Evolutionary conservation across 2,113 vertebrate genomes (phyloP).

Genomic region (Heterochromis multidens): DNA sequence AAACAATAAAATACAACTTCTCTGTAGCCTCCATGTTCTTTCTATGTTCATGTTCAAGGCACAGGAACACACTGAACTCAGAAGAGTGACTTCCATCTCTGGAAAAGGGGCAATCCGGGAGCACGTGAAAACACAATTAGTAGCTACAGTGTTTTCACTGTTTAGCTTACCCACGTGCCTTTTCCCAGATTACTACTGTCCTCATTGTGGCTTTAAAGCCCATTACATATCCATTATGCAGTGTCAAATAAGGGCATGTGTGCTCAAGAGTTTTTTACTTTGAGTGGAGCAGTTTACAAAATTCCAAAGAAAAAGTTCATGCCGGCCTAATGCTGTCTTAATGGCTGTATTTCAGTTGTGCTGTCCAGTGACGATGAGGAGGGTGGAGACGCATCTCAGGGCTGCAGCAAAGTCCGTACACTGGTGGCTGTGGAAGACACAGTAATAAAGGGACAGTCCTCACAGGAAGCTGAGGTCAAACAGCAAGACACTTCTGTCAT

Average conservation of each 20-base stretch:
- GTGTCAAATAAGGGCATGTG: not conserved
- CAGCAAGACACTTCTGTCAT: not conserved
- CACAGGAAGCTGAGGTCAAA: not conserved
- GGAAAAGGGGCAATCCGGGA: not conserved
- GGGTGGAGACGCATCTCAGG: not conserved
- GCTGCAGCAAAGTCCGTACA: not conserved
- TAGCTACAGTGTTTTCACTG: not conserved
- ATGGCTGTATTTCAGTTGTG: constrained; percentile 63
- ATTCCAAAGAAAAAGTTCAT: not conserved
- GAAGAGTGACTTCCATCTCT: not conserved
- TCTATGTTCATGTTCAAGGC: not conserved
- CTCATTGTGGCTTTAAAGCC: not conserved
- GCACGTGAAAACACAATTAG: not conserved
- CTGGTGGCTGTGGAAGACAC: not conserved
- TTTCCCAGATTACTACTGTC: constrained; percentile 8
- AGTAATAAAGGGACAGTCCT: not conserved
- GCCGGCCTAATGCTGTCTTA: not conserved
- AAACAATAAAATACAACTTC: not conserved
- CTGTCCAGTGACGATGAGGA: constrained; percentile 77
- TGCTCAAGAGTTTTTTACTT: not conserved
- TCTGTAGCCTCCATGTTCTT: not conserved
- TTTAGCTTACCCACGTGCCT: not conserved
- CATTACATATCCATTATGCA: not conserved
- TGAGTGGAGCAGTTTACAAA: not conserved
- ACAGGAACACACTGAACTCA: not conserved